A percentile compares a stretch with the other conserved stretches of the same genome.
Conservation (phyloP, 2,888 invertebrate species). For the Heliconius hortense region DNA sequence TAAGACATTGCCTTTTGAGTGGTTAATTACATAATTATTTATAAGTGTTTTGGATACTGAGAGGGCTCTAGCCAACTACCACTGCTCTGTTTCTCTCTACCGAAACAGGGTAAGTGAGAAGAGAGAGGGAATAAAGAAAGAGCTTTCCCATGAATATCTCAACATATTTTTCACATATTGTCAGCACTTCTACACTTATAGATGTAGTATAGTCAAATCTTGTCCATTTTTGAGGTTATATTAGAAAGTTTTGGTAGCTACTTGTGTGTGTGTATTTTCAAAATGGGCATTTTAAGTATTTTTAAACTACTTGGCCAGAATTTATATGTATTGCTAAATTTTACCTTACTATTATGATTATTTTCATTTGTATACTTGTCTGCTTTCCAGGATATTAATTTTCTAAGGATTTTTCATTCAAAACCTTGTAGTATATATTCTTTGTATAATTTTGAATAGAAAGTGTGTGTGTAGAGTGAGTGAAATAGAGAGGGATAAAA, state of each 20-base stretch:
- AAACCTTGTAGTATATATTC: not conserved
- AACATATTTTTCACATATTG: too few species aligned
- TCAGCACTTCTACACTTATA: too few species aligned
- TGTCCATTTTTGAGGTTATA: not conserved
- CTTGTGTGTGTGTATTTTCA: too few species aligned
- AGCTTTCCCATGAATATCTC: not conserved
- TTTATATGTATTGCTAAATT: conserved; percentile 53
- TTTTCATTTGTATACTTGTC: conserved; percentile 29
- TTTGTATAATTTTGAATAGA: not conserved
- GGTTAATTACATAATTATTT: too few species aligned
- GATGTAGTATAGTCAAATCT: not conserved
- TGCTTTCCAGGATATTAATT: conserved; percentile 7
- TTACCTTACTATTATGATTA: conserved; percentile 39
- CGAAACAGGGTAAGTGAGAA: not conserved
- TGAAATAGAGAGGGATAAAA: not conserved
- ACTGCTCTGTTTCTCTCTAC: too few species aligned
- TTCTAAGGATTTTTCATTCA: not conserved
- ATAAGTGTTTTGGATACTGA: too few species aligned
- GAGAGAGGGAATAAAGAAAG: not conserved
- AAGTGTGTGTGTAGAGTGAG: not conserved
- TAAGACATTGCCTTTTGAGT: not conserved
- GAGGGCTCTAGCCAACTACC: too few species aligned
- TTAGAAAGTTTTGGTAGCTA: not conserved
- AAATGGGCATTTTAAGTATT: not conserved
- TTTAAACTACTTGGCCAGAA: not conserved